Percentiles rank a stretch among this genome's conserved stretches.
These are phyloP conservation scores for Spheniscus mendiculus DNA, from an alignment of 2,113 vertebrate species.

Conservation along the genomic window DNA sequence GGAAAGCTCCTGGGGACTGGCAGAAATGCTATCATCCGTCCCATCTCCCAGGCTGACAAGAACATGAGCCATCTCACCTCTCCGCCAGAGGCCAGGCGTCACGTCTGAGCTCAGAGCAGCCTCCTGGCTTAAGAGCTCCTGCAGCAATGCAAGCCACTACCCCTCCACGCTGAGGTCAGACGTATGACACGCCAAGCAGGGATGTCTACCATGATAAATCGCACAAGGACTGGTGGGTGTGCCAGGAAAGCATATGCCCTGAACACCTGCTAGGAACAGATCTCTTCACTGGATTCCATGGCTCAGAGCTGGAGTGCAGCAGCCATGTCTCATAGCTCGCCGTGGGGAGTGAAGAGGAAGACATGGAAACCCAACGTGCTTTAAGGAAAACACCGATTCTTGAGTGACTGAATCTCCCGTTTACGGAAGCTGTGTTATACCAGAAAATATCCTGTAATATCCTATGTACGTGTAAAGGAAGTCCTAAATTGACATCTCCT, in stretches of 20 bases:
- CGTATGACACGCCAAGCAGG: background rate
- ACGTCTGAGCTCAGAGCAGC: background rate
- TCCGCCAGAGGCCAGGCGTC: background rate
- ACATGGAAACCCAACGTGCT: background rate
- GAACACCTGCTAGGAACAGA: constrained; percentile 13
- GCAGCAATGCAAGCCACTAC: background rate
- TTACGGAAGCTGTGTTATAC: background rate
- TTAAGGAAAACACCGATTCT: background rate
- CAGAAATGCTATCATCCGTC: background rate
- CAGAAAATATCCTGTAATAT: background rate
- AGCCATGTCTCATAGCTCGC: background rate
- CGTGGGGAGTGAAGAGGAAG: background rate
- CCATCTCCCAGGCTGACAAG: background rate
- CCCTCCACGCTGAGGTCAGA: background rate
- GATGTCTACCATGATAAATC: background rate
- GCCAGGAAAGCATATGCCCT: background rate
- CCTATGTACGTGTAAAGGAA: background rate
- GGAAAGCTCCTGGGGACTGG: background rate
- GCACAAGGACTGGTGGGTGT: background rate
- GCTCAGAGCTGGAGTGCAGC: background rate
- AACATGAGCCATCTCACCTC: background rate
- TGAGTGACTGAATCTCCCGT: background rate
- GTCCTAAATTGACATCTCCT: background rate
- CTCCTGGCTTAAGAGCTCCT: background rate
- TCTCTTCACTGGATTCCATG: background rate